Percentiles rank a stretch among this genome's conserved stretches.
Conservation (phyloP, 2,797 vertebrate species). For the Uromys caudimaculatus region DNA sequence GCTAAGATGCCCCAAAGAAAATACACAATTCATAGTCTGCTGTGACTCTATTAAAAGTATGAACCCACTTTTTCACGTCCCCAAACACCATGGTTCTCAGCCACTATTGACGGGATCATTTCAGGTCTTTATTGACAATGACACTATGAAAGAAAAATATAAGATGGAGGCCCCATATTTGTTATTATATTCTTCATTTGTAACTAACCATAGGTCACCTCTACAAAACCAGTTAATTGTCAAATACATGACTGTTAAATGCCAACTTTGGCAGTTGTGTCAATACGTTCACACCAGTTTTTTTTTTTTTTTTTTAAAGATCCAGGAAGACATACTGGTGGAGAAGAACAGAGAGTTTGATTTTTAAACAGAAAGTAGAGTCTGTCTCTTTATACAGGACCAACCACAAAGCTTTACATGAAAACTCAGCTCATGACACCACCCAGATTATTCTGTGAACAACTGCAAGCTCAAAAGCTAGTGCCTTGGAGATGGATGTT, state of each 20-base stretch:
- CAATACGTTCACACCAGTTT: not conserved
- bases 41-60: not conserved
- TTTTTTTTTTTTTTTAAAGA: too few species aligned
- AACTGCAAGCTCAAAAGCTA: not conserved
- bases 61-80: not conserved
- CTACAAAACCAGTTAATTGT: conserved; percentile 85
- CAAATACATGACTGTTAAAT: conserved; percentile 82
- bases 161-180: not conserved
- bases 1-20: not conserved
- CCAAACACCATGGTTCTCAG: not conserved
- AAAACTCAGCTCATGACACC: not conserved
- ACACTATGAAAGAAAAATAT: not conserved
- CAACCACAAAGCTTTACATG: not conserved
- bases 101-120: not conserved
- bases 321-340: not conserved
- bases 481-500: not conserved
- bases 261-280: not conserved
- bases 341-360: conserved; percentile 1
- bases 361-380: not conserved
- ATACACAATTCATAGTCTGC: not conserved
- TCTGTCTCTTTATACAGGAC: not conserved
- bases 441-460: not conserved
- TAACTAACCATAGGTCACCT: not conserved
- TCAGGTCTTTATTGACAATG: not conserved
- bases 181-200: not conserved